Evolutionary conservation across 2,888 invertebrate genomes (phyloP), one percentile per base, ranked within the genome.

Genomic region (Drosophila heteroneura): DNA sequence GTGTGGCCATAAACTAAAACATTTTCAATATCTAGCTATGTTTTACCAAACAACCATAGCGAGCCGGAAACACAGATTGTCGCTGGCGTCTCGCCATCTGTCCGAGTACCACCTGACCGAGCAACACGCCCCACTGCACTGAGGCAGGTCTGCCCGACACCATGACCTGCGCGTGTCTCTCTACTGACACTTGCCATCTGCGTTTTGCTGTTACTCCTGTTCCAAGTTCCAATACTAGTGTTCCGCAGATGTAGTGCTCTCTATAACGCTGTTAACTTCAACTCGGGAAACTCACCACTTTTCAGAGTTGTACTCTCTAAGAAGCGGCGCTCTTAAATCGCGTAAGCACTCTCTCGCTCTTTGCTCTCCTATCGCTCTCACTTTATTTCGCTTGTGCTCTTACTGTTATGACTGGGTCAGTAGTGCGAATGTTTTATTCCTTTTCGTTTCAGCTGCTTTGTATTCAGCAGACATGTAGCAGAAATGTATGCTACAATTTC

Each of bases 361-460:
- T 52, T 37, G 37, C 56, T 58, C 33, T 44, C 33, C 39, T 51
- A 60, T 44, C 62, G 35, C 35, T 51, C 5, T 44, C 22, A 14
- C 12, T 22, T 22, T 14, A 22, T n/a, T 30, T 4, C 19, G 30
- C 19, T 19, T 76, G 78, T 37, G 26, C 64, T 59, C 53, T 63
- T 56, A 5, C 60, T 65, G 73, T 51, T 47, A 33, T 69, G 85
- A 90, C 74, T 92, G 91, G 92, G 92, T 92, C 92, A 92, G 91
- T 92, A 89, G 92, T 91, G 76, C 74, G 75, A 73, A 69, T 60
- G 76, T 78, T 61, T 61, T 74, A 52, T 64, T 49, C 53, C 66
- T 51, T 70, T 69, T 35, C 54, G 56, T 70, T 73, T 39, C 58
- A 62, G n/a, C 67, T 87, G 65, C 41, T 82, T 80, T 51, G 65